These are phyloP conservation scores for Scomber japonicus DNA, from an alignment of 2,113 vertebrate species.

Conservation along the genomic window DNA sequence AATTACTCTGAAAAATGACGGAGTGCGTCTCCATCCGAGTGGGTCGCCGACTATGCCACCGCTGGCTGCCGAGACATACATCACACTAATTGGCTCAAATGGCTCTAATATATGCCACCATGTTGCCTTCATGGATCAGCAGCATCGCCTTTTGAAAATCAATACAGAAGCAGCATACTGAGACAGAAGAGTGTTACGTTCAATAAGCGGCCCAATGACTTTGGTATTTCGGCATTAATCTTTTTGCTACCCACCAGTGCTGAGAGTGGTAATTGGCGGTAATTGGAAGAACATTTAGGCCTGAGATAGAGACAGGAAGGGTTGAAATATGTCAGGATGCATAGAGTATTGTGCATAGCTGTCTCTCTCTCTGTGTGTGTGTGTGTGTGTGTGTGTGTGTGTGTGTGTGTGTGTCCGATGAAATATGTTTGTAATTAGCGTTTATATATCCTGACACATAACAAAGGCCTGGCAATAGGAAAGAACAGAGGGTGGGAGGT, in stretches of 20 bases:
- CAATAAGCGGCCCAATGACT: slow-evolving; percentile 66
- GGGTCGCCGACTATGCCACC: slow-evolving; percentile 61
- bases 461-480: slow-evolving; percentile 6
- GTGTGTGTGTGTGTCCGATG: slow-evolving; percentile 1
- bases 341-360: neutral
- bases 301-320: slow-evolving; percentile 50
- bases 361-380: neutral
- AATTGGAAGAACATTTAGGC: slow-evolving; percentile 65
- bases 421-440: slow-evolving; percentile 52
- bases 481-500: slow-evolving; percentile 3
- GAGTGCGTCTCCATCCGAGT: slow-evolving; percentile 61
- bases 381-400: neutral
- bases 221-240: slow-evolving; percentile 70
- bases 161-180: slow-evolving; percentile 65
- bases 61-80: slow-evolving; percentile 70
- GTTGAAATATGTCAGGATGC: slow-evolving; percentile 43
- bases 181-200: slow-evolving; percentile 58
- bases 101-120: slow-evolving; percentile 81
- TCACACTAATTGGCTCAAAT: slow-evolving; percentile 84
- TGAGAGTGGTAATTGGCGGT: slow-evolving; percentile 65
- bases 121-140: slow-evolving; percentile 83
- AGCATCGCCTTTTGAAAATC: slow-evolving; percentile 77
- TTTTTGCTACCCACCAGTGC: slow-evolving; percentile 47
- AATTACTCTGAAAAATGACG: slow-evolving; percentile 81
- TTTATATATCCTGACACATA: slow-evolving; percentile 40